Conservation (phyloP, 2,113 vertebrate genomes). For the Dromaius novaehollandiae region DNA sequence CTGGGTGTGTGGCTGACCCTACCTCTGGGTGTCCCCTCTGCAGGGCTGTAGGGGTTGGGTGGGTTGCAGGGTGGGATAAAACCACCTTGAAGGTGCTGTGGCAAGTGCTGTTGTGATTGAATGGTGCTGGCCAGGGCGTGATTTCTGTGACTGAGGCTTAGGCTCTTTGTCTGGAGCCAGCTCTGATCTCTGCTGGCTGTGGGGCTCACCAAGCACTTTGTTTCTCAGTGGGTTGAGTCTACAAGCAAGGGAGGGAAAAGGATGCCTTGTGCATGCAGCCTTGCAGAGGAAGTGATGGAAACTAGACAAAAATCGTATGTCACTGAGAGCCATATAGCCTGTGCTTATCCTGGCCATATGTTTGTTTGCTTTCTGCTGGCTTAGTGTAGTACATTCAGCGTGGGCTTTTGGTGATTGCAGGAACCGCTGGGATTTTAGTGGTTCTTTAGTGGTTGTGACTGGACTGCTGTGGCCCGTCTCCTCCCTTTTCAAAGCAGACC, state of each 20-base stretch:
- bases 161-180: not conserved
- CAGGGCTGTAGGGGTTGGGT: fast-evolving
- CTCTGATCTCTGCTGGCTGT: not conserved
- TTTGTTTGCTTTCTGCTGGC: slow-evolving; percentile 39
- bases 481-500: slow-evolving; percentile 16
- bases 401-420: fast-evolving
- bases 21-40: no score
- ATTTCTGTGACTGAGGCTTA: not conserved
- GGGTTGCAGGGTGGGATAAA: not conserved
- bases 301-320: not conserved
- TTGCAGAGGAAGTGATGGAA: not conserved
- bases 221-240: not conserved
- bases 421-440: not conserved
- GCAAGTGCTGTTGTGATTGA: no score
- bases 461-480: not conserved
- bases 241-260: not conserved
- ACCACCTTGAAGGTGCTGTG: not conserved
- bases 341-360: slow-evolving; percentile 30
- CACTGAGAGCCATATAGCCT: not conserved
- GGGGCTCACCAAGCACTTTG: not conserved
- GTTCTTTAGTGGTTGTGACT: not conserved
- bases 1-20: not conserved
- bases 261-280: not conserved
- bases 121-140: no score
- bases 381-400: not conserved